Conservation (phyloP, 2,888 invertebrate genomes). For the Lissocephala sabroskyi region DNA sequence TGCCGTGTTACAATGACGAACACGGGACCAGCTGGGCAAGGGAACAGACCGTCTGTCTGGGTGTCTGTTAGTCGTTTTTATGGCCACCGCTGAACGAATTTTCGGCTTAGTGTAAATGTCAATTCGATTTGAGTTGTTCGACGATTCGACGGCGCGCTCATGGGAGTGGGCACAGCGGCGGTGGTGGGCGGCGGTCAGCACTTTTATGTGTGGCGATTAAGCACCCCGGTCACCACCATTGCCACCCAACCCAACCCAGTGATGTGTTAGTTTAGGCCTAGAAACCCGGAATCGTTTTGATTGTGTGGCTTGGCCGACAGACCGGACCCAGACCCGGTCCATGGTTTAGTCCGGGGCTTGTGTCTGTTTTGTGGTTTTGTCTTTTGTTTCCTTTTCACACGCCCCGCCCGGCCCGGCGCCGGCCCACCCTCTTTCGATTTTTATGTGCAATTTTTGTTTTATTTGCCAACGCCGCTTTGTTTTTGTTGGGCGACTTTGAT, state of each 20-base stretch:
- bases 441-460: slow-evolving; percentile 58
- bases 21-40: no score
- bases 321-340: no score
- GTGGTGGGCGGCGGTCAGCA: no score
- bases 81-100: slow-evolving; percentile 9
- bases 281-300: slow-evolving; percentile 1
- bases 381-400: slow-evolving; percentile 59
- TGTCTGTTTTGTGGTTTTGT: slow-evolving; percentile 44
- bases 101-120: slow-evolving; percentile 51
- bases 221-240: no score
- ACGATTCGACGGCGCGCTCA: no score
- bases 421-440: slow-evolving; percentile 45
- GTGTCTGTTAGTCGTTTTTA: not conserved
- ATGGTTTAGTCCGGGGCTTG: no score
- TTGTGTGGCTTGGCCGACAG: no score
- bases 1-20: no score
- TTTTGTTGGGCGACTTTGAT: slow-evolving; percentile 61
- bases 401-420: slow-evolving; percentile 47
- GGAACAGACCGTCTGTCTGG: no score
- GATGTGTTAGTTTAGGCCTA: slow-evolving; percentile 28
- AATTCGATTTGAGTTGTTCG: slow-evolving; percentile 29
- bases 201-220: no score
- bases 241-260: no score
- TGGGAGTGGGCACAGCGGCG: no score
- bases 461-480: slow-evolving; percentile 5